These are phyloP conservation scores for Ormyrus rosae DNA, from an alignment of 2,888 invertebrate genomes.

Conservation along the genomic window DNA sequence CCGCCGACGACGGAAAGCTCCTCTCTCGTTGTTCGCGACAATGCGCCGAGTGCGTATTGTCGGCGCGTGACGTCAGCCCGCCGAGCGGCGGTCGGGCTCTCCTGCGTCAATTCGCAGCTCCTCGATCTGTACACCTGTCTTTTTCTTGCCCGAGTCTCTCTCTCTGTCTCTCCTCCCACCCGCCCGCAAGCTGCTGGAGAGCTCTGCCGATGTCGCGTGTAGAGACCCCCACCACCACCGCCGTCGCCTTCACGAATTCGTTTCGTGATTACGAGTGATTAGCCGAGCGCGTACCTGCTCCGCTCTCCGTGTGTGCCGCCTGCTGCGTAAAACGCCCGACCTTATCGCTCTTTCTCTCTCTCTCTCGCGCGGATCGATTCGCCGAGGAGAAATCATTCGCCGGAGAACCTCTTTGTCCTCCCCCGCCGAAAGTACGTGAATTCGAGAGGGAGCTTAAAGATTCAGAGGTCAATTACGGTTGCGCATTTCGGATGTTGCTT, in stretches of 20 bases:
- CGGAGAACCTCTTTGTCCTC: too few species aligned
- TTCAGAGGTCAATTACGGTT: too few species aligned
- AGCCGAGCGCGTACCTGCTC: slow-evolving; percentile 1
- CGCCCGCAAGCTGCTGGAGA: neutral
- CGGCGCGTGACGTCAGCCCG: slow-evolving; percentile 29
- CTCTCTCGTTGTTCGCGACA: neutral
- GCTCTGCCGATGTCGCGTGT: slow-evolving; percentile 35
- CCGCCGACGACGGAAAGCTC: too few species aligned
- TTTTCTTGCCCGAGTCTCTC: neutral
- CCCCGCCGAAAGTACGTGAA: too few species aligned
- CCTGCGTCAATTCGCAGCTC: slow-evolving; percentile 37
- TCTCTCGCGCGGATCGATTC: neutral
- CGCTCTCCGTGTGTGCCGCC: neutral
- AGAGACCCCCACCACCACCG: neutral
- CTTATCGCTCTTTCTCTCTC: neutral
- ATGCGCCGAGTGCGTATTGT: neutral
- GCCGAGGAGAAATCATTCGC: neutral
- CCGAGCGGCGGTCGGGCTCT: neutral
- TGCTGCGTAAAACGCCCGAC: too few species aligned
- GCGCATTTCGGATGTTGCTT: too few species aligned
- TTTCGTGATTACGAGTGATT: slow-evolving; percentile 50
- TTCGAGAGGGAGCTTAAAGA: too few species aligned
- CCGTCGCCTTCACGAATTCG: slow-evolving; percentile 33
- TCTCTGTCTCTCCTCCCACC: neutral
- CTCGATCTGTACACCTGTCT: neutral